phyloP scores from a whole-genome alignment of 2,113 vertebrate genomes.

The Paedocypris sp. region DNA sequence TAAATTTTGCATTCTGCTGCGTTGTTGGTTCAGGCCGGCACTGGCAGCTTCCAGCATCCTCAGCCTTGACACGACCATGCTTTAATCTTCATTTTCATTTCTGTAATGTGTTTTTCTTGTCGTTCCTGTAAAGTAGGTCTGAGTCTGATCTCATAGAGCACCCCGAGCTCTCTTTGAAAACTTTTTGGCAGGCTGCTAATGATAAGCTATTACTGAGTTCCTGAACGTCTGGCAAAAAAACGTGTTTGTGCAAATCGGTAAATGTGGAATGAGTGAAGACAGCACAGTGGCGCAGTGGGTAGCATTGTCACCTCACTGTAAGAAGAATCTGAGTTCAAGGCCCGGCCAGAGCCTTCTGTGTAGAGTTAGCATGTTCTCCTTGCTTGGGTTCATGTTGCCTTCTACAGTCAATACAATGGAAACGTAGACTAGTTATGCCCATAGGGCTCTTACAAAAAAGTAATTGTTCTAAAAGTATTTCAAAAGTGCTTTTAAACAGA shows the following conservation, averaged over 20 bases:
- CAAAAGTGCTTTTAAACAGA: too few relatives aligned
- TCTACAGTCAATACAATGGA: too few relatives aligned
- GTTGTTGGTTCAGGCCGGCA: slow-evolving; percentile 13
- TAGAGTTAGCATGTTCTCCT: too few relatives aligned
- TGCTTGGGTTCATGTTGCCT: too few relatives aligned
- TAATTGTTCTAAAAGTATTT: too few relatives aligned
- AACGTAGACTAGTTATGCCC: too few relatives aligned
- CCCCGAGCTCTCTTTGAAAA: slow-evolving; percentile 22
- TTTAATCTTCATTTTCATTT: slow-evolving; percentile 24
- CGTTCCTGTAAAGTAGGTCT: slow-evolving; percentile 19
- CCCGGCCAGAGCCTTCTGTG: too few relatives aligned
- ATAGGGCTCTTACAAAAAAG: too few relatives aligned
- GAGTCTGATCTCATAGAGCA: slow-evolving; percentile 8
- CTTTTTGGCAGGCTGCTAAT: slow-evolving; percentile 16
- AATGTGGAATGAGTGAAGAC: slow-evolving; percentile 14
- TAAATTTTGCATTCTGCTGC: slow-evolving; percentile 31
- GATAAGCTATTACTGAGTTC: slow-evolving; percentile 22
- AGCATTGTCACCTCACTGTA: too few relatives aligned
- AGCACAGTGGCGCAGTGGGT: too few relatives aligned
- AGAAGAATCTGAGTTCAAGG: too few relatives aligned
- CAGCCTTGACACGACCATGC: slow-evolving; percentile 1
- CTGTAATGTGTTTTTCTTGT: slow-evolving; percentile 33
- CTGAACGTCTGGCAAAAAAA: not conserved
- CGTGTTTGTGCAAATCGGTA: not conserved
- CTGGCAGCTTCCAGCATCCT: slow-evolving; percentile 1